A percentile compares a stretch with the other conserved stretches of the same genome.
These are phyloP conservation scores for Allophyes oxyacanthae DNA, from an alignment of 2,888 invertebrate genomes.

Conservation along the genomic window DNA sequence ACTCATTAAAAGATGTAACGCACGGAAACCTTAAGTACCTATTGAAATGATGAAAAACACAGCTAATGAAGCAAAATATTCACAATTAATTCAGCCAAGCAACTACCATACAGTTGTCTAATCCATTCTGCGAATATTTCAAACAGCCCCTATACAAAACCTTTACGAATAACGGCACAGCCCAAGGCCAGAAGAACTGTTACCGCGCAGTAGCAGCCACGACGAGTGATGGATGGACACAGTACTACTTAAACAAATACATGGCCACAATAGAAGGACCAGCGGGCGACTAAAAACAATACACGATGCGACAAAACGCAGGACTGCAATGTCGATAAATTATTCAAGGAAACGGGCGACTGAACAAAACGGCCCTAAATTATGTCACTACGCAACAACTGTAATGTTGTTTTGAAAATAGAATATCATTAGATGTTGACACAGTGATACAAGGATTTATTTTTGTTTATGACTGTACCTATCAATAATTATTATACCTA, in stretches of 20 bases:
- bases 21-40: too few species aligned
- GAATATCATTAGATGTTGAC: slow-evolving; percentile 49
- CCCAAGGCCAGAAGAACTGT: slow-evolving; percentile 41
- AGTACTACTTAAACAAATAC: slow-evolving; percentile 70
- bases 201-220: slow-evolving; percentile 83
- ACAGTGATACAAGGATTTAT: slow-evolving; percentile 27
- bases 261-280: slow-evolving; percentile 52
- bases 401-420: slow-evolving; percentile 53
- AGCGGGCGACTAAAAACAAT: slow-evolving; percentile 76
- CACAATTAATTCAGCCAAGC: too few species aligned
- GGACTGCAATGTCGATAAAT: slow-evolving; percentile 56
- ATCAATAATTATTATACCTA: slow-evolving; percentile 6
- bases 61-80: too few species aligned
- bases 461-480: slow-evolving; percentile 31
- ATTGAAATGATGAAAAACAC: too few species aligned
- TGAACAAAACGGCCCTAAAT: slow-evolving; percentile 66
- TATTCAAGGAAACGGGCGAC: slow-evolving; percentile 69
- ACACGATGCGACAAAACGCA: slow-evolving; percentile 63
- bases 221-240: slow-evolving; percentile 71
- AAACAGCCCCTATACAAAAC: slow-evolving; percentile 30
- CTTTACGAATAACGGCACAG: slow-evolving; percentile 35
- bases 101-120: too few species aligned
- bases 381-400: slow-evolving; percentile 63
- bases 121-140: slow-evolving; percentile 5
- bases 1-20: too few species aligned